phyloP scores from a whole-genome alignment of 2,797 vertebrate genomes.

The Sarcoramphus papa region DNA sequence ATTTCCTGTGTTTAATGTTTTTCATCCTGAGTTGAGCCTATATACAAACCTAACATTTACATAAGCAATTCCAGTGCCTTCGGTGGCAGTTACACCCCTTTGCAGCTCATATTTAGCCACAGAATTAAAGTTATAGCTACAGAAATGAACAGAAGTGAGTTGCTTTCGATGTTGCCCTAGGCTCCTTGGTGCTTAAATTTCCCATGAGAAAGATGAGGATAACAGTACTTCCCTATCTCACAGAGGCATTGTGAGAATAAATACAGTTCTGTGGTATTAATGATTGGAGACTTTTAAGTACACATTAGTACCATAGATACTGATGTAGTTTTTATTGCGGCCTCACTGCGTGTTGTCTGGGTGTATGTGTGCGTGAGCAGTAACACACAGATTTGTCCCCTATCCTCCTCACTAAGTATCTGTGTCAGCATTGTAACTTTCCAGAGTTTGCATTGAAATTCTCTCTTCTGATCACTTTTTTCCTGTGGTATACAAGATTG shows the following conservation, averaged over 20 bases:
- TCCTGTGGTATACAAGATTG: not conserved
- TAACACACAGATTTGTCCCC: not conserved
- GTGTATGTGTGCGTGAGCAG: not conserved
- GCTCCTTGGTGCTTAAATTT: not conserved
- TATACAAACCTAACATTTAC: conserved; percentile 27
- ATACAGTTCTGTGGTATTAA: not conserved
- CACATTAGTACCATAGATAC: not conserved
- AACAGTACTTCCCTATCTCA: not conserved
- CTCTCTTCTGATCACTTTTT: not conserved
- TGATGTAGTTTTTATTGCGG: not conserved
- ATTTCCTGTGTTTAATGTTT: conserved; percentile 61
- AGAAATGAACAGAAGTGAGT: not conserved
- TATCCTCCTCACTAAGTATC: not conserved
- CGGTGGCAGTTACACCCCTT: not conserved
- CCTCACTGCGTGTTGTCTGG: not conserved
- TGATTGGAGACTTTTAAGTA: not conserved
- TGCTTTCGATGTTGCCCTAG: not conserved
- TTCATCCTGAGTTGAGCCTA: conserved; percentile 31
- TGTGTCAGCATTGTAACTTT: not conserved
- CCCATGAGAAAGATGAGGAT: not conserved
- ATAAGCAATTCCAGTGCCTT: not conserved
- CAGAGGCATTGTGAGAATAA: not conserved
- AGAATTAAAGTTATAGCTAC: conserved; percentile 4
- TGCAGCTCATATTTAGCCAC: not conserved
- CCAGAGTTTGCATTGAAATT: not conserved